Percentiles rank a stretch among this genome's conserved stretches.
Conservation (phyloP, 30 jellyfish, hydroid and myxozoan genomes). For the Haliclystus octoradiatus region DNA sequence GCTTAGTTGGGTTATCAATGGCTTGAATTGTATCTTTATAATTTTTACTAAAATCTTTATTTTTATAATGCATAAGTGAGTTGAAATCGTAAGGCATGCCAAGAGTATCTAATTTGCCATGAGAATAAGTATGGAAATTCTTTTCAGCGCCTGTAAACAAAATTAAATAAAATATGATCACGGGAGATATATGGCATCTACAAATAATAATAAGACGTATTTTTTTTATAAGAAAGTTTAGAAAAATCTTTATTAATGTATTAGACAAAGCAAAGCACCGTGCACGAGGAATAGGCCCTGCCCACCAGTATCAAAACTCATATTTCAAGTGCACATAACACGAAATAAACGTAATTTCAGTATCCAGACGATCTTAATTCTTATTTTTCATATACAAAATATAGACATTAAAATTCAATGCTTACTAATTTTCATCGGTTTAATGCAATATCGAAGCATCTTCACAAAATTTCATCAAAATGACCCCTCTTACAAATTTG, state of each 20-base stretch:
- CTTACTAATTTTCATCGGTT: no score
- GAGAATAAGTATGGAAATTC: constrained; percentile 70
- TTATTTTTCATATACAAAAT: no score
- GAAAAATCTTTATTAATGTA: background rate
- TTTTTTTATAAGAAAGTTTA: no score
- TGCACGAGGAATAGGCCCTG: background rate
- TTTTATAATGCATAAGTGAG: constrained; percentile 70
- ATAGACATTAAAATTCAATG: no score
- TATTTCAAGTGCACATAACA: no score
- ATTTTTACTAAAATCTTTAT: constrained; percentile 66
- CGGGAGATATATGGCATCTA: background rate
- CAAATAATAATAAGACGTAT: no score
- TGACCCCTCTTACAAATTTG: no score
- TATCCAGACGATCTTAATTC: no score
- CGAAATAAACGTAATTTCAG: no score
- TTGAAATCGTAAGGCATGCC: constrained; percentile 75
- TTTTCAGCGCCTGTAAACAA: constrained; percentile 59
- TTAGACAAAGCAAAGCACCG: background rate
- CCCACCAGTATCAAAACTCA: no score
- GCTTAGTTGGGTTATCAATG: constrained; percentile 43
- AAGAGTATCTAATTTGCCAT: constrained; percentile 64
- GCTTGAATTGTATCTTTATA: constrained; percentile 75
- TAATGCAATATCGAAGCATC: no score
- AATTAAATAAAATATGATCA: background rate
- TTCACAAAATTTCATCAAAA: no score